Evolutionary conservation across 2,797 vertebrate species (phyloP), one percentile per base, ranked within the genome.

Genomic region (Hirundo rustica): DNA sequence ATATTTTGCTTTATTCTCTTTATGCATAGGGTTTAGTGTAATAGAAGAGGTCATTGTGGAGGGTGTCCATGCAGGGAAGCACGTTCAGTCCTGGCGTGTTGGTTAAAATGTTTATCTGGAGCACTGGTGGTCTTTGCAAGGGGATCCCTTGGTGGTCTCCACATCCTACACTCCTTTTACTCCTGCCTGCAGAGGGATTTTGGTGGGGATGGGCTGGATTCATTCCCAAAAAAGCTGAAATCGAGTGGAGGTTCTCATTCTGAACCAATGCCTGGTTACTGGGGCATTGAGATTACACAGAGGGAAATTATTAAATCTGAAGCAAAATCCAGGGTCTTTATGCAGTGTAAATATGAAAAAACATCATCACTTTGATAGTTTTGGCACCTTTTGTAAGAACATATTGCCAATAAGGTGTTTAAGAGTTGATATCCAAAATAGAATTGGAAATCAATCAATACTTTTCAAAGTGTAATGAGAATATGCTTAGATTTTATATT

Each of bases 201-300:
- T 64, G 10, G 5, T 67, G 15, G 16, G 34, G 0, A 2, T 36
- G 50, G 50, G 11, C 16, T 68, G 25, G 5, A 14, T 57, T 55
- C 1, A 2, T 51, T 74, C 48, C n/a, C 1, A 0, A 48, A 26
- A 60, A 78, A 48, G 9, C 11, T 50, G 19, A 47, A 21, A 12
- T 78, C 21, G 36, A 2, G 16, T 32, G 50, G 42, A 72, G 32
- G 36, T 48, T 26, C 9, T 58, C 8, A 29, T 19, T 67, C 42
- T 65, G 32, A 90, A 48, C 8, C 10, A 22, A 5, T 0, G 0
- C 2, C 6, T 1, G 0, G 23, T 73, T 13, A 17, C 5, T 60
- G 51, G 44, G 15, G 20, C 26, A 58, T 44, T 51, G 30, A 36
- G 4, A 40, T 34, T 21, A 18, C 18, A 6, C 0, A 3, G 32